Conservation (phyloP, 2,113 vertebrate species). For the Gasterosteus aculeatus region DNA sequence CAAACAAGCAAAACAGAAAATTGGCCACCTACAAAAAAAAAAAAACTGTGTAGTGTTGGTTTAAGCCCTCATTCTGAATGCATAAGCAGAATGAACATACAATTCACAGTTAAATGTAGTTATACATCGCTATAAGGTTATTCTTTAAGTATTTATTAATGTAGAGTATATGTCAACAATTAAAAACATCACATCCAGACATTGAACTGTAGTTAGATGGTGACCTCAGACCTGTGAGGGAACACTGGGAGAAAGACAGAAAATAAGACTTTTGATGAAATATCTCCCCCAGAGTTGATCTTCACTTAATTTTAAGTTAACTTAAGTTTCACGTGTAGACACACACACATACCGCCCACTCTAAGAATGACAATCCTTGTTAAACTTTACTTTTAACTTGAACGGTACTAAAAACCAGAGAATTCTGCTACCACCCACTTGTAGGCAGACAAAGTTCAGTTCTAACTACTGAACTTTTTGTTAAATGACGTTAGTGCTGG, state of each 20-base stretch:
- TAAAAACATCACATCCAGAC: not conserved
- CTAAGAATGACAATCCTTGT: not conserved
- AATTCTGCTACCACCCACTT: constrained; percentile 17
- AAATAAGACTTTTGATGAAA: not conserved
- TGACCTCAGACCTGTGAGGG: not conserved
- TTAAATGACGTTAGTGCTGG: constrained; percentile 5
- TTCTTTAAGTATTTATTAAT: not conserved
- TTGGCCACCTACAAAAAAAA: not conserved
- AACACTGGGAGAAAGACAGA: not conserved
- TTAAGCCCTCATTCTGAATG: not conserved
- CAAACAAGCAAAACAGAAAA: not conserved
- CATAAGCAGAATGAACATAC: not conserved
- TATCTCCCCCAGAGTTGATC: not conserved
- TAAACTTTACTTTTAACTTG: not conserved
- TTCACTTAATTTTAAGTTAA: not conserved
- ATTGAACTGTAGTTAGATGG: not conserved
- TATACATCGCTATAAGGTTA: not conserved
- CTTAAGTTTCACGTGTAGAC: constrained; percentile 5
- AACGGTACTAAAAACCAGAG: constrained; percentile 5
- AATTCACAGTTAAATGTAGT: not conserved
- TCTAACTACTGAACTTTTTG: constrained; percentile 26
- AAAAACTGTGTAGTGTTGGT: not conserved
- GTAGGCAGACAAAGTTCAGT: constrained; percentile 10
- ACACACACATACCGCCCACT: constrained; percentile 9
- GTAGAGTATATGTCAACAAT: not conserved